phyloP scores from a whole-genome alignment of 2,888 invertebrate genomes.

The Leptinotarsa rubiginosa region DNA sequence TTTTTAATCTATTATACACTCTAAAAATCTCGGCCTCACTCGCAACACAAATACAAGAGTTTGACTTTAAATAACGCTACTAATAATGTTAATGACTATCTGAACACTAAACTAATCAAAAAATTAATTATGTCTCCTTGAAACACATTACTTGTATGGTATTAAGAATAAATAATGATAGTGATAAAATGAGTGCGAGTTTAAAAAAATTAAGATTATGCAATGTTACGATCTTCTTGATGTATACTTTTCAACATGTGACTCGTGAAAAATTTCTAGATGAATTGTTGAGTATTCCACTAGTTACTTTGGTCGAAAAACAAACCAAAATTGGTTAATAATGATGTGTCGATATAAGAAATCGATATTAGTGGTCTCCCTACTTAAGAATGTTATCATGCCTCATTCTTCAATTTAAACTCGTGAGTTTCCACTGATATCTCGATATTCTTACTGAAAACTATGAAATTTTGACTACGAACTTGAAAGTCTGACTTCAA shows the following conservation, averaged over 20 bases:
- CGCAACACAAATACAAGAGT: conserved; percentile 49
- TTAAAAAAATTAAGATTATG: conserved; percentile 39
- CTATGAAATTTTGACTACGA: too few species aligned
- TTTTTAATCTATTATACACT: conserved; percentile 43
- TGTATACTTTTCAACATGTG: conserved; percentile 5
- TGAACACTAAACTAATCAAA: conserved; percentile 56
- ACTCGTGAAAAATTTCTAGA: too few species aligned
- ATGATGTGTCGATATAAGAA: too few species aligned
- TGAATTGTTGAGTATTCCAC: background rate
- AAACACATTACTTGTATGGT: conserved; percentile 60
- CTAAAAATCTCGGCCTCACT: conserved; percentile 57
- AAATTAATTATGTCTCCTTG: conserved; percentile 51
- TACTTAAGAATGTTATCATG: too few species aligned
- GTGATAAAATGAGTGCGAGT: conserved; percentile 41
- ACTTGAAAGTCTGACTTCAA: too few species aligned
- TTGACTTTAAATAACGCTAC: conserved; percentile 36
- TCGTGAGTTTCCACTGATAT: too few species aligned
- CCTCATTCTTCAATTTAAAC: too few species aligned
- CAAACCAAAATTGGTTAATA: too few species aligned
- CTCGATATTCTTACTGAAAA: too few species aligned
- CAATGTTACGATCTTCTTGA: background rate
- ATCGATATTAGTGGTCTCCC: too few species aligned
- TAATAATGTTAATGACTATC: conserved; percentile 53
- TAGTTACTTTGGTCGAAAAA: background rate
- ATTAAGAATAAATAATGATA: conserved; percentile 57